Percentiles rank a stretch among this genome's conserved stretches.
phyloP scores from a whole-genome alignment of 2,888 invertebrate genomes.

The Nemoura dubitans region DNA sequence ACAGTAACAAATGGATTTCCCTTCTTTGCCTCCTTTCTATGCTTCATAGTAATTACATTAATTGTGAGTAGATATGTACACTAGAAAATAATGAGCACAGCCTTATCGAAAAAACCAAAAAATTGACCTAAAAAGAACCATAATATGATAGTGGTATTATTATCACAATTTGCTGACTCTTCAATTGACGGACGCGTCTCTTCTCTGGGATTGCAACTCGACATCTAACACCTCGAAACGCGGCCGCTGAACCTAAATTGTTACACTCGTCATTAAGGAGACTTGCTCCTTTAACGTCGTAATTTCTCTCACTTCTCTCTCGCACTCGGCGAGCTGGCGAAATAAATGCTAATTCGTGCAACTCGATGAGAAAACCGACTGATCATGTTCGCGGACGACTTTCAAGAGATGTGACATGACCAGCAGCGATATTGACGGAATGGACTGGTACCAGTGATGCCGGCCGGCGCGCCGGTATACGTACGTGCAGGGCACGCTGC shows the following conservation, averaged over 20 bases:
- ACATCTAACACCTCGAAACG: background rate
- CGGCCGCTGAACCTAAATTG: background rate
- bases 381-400: background rate
- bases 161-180: background rate
- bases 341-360: background rate
- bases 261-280: background rate
- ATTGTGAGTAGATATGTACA: constrained; percentile 10
- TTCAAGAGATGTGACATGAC: background rate
- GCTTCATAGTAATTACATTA: background rate
- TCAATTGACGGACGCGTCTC: background rate
- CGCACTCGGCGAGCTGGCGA: background rate
- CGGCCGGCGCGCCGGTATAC: no score
- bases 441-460: no score
- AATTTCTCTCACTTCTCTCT: constrained; percentile 25
- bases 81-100: constrained; percentile 27
- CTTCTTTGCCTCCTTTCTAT: constrained; percentile 4
- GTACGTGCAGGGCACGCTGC: background rate
- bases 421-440: background rate
- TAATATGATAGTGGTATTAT: background rate
- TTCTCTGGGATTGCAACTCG: background rate
- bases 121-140: constrained; percentile 17
- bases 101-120: constrained; percentile 8
- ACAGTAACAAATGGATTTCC: constrained; percentile 17
- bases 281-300: background rate
- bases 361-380: background rate